Percentiles rank a stretch among this genome's conserved stretches.
These are phyloP conservation scores for Equus quagga DNA, from an alignment of 2,113 vertebrate genomes.

Conservation along the genomic window DNA sequence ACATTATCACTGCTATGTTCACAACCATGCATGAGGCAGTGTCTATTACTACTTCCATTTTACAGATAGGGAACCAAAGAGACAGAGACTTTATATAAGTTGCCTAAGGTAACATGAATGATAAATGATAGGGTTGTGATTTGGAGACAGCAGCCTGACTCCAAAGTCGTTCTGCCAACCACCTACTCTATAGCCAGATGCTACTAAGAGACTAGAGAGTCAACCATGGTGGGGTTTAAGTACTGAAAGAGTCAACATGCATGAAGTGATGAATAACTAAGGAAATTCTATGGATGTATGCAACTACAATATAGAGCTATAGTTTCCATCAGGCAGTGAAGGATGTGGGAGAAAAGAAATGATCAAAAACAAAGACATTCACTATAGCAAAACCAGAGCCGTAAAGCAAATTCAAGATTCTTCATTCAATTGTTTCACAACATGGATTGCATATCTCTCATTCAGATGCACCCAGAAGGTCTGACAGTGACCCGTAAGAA, in stretches of 20 bases:
- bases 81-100: background rate
- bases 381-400: background rate
- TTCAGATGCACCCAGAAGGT: conserved; percentile 15
- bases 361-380: background rate
- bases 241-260: background rate
- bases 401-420: background rate
- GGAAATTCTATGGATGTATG: background rate
- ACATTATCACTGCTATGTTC: background rate
- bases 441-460: background rate
- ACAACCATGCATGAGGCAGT: background rate
- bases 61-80: background rate
- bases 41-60: background rate
- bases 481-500: conserved; percentile 7
- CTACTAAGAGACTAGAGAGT: background rate
- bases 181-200: background rate
- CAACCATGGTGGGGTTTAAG: background rate
- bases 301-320: background rate
- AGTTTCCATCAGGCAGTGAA: background rate
- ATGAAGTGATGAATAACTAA: background rate
- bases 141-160: background rate
- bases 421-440: background rate
- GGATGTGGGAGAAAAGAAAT: background rate
- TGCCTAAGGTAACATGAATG: background rate
- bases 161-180: background rate
- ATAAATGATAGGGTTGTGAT: background rate